Percentiles rank a stretch among this genome's conserved stretches.
Conservation (phyloP, 2,797 vertebrate species). For the Rousettus madagascariensis region DNA sequence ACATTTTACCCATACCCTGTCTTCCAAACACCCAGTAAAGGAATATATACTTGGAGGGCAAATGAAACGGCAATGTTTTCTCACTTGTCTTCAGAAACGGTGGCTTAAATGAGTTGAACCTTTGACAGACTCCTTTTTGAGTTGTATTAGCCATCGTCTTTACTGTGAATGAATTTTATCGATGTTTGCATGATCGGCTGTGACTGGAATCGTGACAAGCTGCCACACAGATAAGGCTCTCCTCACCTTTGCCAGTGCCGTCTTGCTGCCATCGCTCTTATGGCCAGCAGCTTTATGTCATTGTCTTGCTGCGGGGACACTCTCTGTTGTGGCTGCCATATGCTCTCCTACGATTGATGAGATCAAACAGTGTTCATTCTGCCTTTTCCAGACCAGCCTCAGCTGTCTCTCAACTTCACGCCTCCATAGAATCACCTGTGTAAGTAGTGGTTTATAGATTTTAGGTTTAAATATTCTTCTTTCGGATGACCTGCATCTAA, state of each 20-base stretch:
- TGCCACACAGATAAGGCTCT: neutral
- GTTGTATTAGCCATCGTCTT: neutral
- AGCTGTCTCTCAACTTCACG: fast-evolving
- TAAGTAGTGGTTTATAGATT: neutral
- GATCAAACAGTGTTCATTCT: neutral
- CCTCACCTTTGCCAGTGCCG: neutral
- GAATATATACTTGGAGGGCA: neutral
- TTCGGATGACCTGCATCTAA: neutral
- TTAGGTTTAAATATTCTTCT: neutral
- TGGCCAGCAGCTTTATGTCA: neutral
- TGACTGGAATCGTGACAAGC: neutral
- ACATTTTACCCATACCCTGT: neutral
- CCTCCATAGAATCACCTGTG: neutral
- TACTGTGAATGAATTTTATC: neutral
- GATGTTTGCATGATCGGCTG: neutral
- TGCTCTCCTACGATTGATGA: neutral
- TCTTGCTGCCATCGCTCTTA: neutral
- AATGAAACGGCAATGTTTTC: neutral
- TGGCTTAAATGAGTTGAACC: neutral
- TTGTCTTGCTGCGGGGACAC: neutral
- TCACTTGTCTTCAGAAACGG: neutral
- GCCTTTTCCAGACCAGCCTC: neutral
- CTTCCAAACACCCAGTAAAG: neutral
- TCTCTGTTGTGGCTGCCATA: neutral
- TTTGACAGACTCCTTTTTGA: neutral